phyloP scores from a whole-genome alignment of 2,888 invertebrate genomes.

The Cryptosula pallasiana region DNA sequence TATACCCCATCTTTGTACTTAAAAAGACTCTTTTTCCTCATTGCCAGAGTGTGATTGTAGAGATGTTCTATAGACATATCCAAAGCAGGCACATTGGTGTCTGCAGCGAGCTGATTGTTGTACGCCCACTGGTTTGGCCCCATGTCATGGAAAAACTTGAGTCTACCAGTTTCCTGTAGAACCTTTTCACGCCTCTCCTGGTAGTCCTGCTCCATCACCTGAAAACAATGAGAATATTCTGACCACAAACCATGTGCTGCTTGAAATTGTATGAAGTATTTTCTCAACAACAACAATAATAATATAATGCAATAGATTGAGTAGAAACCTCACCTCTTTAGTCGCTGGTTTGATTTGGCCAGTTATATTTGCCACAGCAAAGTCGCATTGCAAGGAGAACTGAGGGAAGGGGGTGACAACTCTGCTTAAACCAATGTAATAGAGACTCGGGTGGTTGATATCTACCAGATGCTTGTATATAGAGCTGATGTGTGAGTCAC shows the following conservation, averaged over 20 bases:
- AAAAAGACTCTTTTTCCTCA: too few relatives aligned
- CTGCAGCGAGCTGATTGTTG: neutral
- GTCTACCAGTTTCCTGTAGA: neutral
- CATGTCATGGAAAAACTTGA: neutral
- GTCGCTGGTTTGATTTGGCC: neutral
- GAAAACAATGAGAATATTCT: too few relatives aligned
- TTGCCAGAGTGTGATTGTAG: constrained; percentile 15
- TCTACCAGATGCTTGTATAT: neutral
- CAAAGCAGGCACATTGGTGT: neutral
- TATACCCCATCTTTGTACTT: too few relatives aligned
- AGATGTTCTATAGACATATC: neutral
- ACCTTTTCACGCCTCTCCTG: neutral
- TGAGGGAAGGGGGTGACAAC: constrained; percentile 22
- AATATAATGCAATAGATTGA: too few relatives aligned
- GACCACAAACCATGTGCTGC: too few relatives aligned
- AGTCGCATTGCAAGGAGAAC: neutral
- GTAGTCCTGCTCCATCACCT: neutral
- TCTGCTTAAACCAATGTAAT: constrained; percentile 27
- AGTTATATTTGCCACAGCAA: neutral
- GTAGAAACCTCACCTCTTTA: neutral
- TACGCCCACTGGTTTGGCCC: neutral
- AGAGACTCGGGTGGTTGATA: constrained; percentile 27
- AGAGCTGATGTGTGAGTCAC: neutral
- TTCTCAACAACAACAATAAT: too few relatives aligned
- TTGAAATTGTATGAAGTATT: too few relatives aligned